phyloP scores from a whole-genome alignment of 2,888 invertebrate species.

The Drosophila austrosaltans region DNA sequence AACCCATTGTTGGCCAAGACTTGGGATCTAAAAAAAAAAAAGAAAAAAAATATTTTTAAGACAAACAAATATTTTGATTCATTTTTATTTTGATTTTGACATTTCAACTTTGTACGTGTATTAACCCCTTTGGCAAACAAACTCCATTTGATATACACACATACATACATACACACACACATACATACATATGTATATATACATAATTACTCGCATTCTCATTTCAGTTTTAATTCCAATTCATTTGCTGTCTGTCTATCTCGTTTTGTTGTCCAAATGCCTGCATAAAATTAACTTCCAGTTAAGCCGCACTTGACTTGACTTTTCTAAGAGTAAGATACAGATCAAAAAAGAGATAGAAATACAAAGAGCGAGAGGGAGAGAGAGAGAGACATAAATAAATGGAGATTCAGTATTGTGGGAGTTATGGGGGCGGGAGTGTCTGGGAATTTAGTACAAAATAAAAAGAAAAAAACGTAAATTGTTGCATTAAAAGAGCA shows the following conservation, averaged over 20 bases:
- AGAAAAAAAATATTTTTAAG: neutral
- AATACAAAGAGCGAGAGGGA: neutral
- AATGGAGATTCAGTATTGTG: neutral
- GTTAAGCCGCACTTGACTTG: slow-evolving; percentile 29
- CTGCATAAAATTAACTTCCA: slow-evolving; percentile 62
- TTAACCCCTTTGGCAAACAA: slow-evolving; percentile 13
- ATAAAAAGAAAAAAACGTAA: neutral
- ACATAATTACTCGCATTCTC: slow-evolving; percentile 46
- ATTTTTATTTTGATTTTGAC: slow-evolving; percentile 15
- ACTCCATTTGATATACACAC: slow-evolving; percentile 13
- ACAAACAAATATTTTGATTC: slow-evolving; percentile 16
- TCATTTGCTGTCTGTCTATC: slow-evolving; percentile 58
- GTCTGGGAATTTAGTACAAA: neutral
- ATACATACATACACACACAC: neutral
- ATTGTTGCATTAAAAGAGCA: neutral
- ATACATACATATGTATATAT: slow-evolving; percentile 6
- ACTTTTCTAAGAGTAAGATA: neutral
- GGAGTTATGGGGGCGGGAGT: neutral
- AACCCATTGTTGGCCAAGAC: slow-evolving; percentile 11
- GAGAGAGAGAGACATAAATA: neutral
- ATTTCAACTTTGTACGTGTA: slow-evolving; percentile 14
- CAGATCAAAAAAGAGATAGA: neutral
- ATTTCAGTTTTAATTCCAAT: slow-evolving; percentile 31
- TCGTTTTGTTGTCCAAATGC: slow-evolving; percentile 47
- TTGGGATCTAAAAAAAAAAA: neutral